phyloP scores from a whole-genome alignment of 2,797 vertebrate species.

The Falco peregrinus region DNA sequence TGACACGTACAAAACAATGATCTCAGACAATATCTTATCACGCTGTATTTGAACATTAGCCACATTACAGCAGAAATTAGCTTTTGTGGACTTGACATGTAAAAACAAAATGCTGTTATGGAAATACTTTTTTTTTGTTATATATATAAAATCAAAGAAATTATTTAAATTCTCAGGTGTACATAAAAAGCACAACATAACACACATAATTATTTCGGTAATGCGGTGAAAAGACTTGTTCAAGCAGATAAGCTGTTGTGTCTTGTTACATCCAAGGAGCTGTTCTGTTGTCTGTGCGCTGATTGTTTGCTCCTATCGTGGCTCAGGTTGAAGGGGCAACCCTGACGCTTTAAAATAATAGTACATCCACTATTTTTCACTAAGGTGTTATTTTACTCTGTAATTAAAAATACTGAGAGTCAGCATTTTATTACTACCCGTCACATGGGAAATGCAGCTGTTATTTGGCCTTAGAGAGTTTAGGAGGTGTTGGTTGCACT shows the following conservation, averaged over 20 bases:
- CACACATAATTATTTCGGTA: background rate
- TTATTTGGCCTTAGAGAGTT: slow-evolving; percentile 11
- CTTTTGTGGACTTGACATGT: background rate
- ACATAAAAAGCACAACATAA: slow-evolving; percentile 7
- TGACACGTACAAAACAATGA: slow-evolving; percentile 59
- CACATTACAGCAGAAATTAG: background rate
- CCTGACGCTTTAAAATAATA: slow-evolving; percentile 48
- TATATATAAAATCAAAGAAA: slow-evolving; percentile 5
- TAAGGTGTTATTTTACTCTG: slow-evolving; percentile 38
- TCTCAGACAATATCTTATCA: slow-evolving; percentile 62
- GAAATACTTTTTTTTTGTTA: background rate
- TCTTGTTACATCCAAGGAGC: background rate
- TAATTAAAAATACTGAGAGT: slow-evolving; percentile 46
- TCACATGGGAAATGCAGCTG: slow-evolving; percentile 39
- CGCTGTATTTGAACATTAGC: slow-evolving; percentile 38
- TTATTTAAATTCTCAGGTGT: background rate
- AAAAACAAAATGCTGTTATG: slow-evolving; percentile 22
- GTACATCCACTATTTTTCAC: slow-evolving; percentile 27
- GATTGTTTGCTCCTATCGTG: background rate
- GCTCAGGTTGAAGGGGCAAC: slow-evolving; percentile 6
- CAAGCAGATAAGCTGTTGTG: background rate
- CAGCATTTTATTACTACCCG: slow-evolving; percentile 26
- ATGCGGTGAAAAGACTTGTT: slow-evolving; percentile 1
- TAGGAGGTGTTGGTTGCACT: background rate
- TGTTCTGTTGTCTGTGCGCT: slow-evolving; percentile 12